Evolutionary conservation across 2,113 vertebrate species (phyloP), one percentile per base, ranked within the genome.

Genomic region (Grammomys surdaster): DNA sequence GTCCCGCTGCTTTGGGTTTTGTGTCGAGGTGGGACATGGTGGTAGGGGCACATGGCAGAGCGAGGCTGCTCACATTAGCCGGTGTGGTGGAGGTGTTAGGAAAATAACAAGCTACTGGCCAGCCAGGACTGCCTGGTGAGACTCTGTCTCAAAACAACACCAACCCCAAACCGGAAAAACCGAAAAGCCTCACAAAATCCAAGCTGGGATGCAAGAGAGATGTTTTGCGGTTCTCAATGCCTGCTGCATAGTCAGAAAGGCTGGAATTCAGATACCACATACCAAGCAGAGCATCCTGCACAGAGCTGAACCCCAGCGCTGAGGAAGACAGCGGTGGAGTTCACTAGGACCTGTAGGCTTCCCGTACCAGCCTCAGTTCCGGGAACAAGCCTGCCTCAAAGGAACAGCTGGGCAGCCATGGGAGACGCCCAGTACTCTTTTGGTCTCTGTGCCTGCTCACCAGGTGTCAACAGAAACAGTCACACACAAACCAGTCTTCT

Each of bases 161-260:
- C n/a, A 43, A 8, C 65, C n/a, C n/a, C 24, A 28, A 43, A 17
- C 12, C 0, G 12, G 12, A 82, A 58, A 13, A 60, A 5, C 26
- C 5, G 31, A 84, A 60, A n/a, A 84, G 40, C 3, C 3, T n/a
- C n/a, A 63, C 56, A 43, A 82, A 51, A 60, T 16, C 80, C 80
- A 7, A 60, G 40, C 4, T 43, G 14, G n/a, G 24, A 63, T 17
- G n/a, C n/a, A 4, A 8, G 36, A 60, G 36, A 84, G 22, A 26
- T 43, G 36, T 0, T 82, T 24, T 9, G n/a, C 13, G 1, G 13
- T 28, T 20, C n/a, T 1, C 24, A 17, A 7, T 0, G 3, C 22
- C 26, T 40, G 80, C n/a, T 28, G 7, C n/a, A 28, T 58, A 17
- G 16, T 28, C 58, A 19, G 2, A 14, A 19, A 65, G 58, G 5